Evolutionary conservation across 2,888 invertebrate species (phyloP), one percentile per base, ranked within the genome.

Genomic region (Stratiomys singularior): DNA sequence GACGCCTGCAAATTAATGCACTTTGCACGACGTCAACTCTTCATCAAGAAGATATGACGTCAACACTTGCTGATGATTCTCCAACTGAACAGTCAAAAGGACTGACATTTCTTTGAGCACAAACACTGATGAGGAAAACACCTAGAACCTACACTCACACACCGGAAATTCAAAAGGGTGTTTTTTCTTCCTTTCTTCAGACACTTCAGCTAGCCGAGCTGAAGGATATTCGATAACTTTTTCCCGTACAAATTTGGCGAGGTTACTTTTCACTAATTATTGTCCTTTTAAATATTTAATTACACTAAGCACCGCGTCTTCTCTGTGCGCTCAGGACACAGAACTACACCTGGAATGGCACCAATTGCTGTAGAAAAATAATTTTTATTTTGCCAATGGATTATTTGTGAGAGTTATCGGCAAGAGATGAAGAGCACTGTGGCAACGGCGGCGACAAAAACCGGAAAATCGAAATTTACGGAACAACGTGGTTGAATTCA

Each of bases 381-480:
- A 60, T 60, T 60, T 63, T 28, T n/a, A n/a, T 7, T 63, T 63
- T 63, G 15, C 27, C 28, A 25, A 72, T 44, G 47, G 27, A 72
- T 52, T 37, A 74, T 37, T 58, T 13, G 58, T 21, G 58, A 74
- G 58, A 71, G 44, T 30, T 21, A n/a, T 18, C 28, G 64, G 67
- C 56, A 30, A 30, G 74, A 52, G 52, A 74, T 30, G 25, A 67
- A 56, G 25, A 71, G 63, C 46, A 21, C 30, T 63, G 58, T 44
- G 27, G 60, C 27, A 63, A 44, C 28, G 58, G 52, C 64, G 74
- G 72, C 66, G 76, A 78, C 44, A 27, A 56, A 64, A 74, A 76
- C 78, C 78, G 78, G 78, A 78, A 78, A 74, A 74, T 58, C 74
- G 74, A 74, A 74, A 44, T n/a, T 74, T 74, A 58, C 44, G 60